These are phyloP conservation scores for Anhinga anhinga DNA, from an alignment of 2,113 vertebrate species.

Conservation along the genomic window DNA sequence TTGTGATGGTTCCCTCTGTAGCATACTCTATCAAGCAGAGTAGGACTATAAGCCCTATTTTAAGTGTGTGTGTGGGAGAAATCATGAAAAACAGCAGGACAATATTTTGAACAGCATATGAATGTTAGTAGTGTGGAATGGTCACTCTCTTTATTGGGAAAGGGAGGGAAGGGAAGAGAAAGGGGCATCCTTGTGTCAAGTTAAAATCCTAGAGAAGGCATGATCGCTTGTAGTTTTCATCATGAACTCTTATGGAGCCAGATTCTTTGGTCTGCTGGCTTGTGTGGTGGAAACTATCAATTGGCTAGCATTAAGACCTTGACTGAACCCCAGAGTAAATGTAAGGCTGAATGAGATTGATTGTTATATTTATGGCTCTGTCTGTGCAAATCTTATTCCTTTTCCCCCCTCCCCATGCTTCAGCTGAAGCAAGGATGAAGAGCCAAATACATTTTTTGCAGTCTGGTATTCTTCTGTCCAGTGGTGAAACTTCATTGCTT, in stretches of 20 bases:
- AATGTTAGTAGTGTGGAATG: background rate
- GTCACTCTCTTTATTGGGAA: background rate
- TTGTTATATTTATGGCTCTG: background rate
- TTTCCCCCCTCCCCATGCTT: background rate
- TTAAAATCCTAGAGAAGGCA: background rate
- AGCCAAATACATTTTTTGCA: background rate
- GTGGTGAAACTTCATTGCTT: background rate
- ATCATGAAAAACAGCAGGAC: background rate
- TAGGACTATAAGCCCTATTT: background rate
- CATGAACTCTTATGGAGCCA: background rate
- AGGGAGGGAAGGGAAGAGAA: background rate
- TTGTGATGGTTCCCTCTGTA: background rate
- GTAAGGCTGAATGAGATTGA: background rate
- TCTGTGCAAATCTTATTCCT: background rate
- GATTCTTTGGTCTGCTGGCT: background rate
- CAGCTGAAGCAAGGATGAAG: background rate
- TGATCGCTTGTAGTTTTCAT: background rate
- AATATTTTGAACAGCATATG: background rate
- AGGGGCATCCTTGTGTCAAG: background rate
- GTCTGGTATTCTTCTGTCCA: background rate
- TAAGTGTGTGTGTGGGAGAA: constrained; percentile 12
- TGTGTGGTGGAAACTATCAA: background rate
- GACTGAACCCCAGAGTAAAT: background rate
- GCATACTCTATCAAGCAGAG: constrained; percentile 1
- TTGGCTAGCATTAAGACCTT: background rate